These are phyloP conservation scores for Tragelaphus oryx DNA, from an alignment of 2,797 vertebrate species.

Conservation along the genomic window DNA sequence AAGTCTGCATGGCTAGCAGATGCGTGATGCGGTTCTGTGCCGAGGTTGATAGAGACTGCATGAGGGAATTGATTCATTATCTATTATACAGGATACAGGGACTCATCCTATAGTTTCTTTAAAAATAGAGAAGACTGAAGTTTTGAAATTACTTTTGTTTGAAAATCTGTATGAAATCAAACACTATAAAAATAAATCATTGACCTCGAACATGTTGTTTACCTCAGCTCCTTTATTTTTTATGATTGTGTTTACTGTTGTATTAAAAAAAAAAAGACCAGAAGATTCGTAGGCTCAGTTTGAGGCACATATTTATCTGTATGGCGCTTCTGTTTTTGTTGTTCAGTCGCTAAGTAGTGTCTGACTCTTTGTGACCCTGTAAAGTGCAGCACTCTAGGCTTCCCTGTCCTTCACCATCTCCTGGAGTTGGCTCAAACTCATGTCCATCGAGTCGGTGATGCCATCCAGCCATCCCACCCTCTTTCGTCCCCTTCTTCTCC, in stretches of 20 bases:
- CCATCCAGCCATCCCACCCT: background rate
- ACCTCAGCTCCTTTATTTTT: background rate
- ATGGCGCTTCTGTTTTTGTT: background rate
- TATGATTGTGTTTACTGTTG: background rate
- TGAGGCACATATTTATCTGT: background rate
- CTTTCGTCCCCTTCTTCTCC: background rate
- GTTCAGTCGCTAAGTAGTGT: background rate
- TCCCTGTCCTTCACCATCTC: background rate
- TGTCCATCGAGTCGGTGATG: background rate
- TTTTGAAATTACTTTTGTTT: background rate
- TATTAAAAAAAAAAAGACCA: background rate
- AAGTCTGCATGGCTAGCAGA: background rate
- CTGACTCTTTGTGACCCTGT: background rate
- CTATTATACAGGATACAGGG: background rate
- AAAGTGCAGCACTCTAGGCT: background rate
- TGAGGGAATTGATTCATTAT: background rate
- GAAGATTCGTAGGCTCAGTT: background rate
- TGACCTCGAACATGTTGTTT: background rate
- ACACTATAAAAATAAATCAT: background rate
- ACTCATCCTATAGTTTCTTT: background rate
- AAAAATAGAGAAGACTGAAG: background rate
- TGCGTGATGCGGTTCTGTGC: background rate
- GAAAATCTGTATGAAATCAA: background rate
- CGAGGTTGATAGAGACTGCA: background rate
- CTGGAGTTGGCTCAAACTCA: background rate